Base-by-base conservation (phyloP, 2,888 invertebrate genomes). In the Exephanes ischioxanthus region DNA sequence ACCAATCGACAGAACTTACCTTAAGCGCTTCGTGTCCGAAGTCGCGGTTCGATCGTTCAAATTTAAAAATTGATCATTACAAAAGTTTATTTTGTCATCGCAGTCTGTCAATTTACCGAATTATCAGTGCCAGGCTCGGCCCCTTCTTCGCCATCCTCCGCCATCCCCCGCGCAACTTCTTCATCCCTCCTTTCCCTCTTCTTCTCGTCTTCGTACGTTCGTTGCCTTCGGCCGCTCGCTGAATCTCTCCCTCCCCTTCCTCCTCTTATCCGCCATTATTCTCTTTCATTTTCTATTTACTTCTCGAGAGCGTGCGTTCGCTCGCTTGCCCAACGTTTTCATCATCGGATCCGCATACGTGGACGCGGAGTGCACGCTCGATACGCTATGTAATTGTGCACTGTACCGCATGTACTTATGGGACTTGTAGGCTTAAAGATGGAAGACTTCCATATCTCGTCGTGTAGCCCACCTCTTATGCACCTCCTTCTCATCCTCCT, bases 141-240 rank as follows among this genome's bases (percentile, higher is more conserved):
- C 70, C 66, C 83, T 79, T 83, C 85, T 83, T 70, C 80, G 75
- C 79, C 77, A 71, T 83, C 76, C 80, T 83, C 85, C 80, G 48
- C 30, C 87, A 68, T 83, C 66, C 84, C 86, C 63, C 87, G 80
- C 61, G 85, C 87, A 82, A 86, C 87, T 85, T 83, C 83, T 86
- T 85, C 78, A 85, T 68, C 87, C 83, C 83, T 84, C 78, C 86
- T 71, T 86, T 86, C 84, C 83, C 82, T 87, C 83, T 85, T 86
- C 87, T 86, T 86, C 88, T 63, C 89, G 87, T 86, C 85, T 87
- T 87, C 84, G 80, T 77, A 72, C 80, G 66, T 55, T 41, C 33
- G 5, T 78, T 41, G 51, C 76, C 85, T 48, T 81, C 72, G 63
- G 58, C 73, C 63, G 30, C 41, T 58, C 78, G 37, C 68, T 61